These are phyloP conservation scores for Drosophila nigrodunni DNA, from an alignment of 1,140 invertebrate genomes.

Conservation along the genomic window DNA sequence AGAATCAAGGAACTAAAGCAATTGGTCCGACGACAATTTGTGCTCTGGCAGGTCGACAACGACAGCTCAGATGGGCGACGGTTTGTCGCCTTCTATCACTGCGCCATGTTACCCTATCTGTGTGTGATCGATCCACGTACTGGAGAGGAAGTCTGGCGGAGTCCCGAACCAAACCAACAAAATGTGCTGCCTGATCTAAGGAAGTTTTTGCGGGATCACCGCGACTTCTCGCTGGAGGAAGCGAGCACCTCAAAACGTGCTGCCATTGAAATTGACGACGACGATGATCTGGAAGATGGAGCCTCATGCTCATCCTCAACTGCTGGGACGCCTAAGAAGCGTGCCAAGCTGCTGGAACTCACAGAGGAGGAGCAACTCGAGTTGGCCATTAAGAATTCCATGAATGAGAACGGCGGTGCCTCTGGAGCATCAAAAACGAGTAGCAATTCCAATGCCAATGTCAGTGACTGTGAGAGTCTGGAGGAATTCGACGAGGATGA, in stretches of 20 bases:
- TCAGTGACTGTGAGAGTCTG: constrained; percentile 68
- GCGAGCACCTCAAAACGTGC: constrained; percentile 67
- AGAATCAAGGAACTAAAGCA: constrained; percentile 88
- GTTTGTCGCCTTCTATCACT: constrained; percentile 90
- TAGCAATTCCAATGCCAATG: constrained; percentile 43
- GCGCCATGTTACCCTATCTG: constrained; percentile 89
- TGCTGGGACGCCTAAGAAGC: constrained; percentile 58
- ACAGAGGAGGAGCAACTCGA: constrained; percentile 80
- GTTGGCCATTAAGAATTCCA: constrained; percentile 82
- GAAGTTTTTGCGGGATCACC: constrained; percentile 71
- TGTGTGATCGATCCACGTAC: constrained; percentile 92
- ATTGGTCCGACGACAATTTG: constrained; percentile 89
- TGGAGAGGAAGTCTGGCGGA: constrained; percentile 86
- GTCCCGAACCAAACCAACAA: constrained; percentile 64
- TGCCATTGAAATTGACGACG: constrained; percentile 52
- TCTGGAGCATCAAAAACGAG: constrained; percentile 21
- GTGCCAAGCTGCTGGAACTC: constrained; percentile 68
- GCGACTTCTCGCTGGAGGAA: constrained; percentile 67
- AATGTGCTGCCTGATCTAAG: constrained; percentile 67
- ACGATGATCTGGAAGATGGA: constrained; percentile 42
- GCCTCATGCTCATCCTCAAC: constrained; percentile 52
- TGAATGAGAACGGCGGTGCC: constrained; percentile 67
- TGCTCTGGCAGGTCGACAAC: constrained; percentile 92
- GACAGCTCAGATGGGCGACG: constrained; percentile 89
- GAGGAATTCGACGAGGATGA: constrained; percentile 76